Evolutionary conservation across 2,888 invertebrate species (phyloP).

Genomic region (Melieria omissa): DNA sequence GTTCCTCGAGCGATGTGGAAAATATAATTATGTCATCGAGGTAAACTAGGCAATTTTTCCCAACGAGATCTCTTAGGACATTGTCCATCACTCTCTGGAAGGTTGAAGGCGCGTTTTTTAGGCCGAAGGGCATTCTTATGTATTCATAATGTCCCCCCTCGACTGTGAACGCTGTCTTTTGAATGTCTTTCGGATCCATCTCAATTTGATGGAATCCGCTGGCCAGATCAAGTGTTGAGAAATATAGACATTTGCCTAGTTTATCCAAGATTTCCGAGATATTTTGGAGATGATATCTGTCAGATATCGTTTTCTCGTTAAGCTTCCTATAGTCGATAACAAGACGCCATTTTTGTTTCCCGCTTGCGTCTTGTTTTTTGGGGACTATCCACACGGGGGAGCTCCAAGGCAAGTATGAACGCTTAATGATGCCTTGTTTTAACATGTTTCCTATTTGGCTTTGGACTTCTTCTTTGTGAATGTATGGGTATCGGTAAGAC

Average conservation of each 20-base stretch:
- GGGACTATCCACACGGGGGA: background rate
- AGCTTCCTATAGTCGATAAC: conserved; percentile 3
- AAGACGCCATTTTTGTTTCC: background rate
- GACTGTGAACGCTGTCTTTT: conserved; percentile 1
- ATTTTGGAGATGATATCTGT: background rate
- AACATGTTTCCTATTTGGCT: conserved; percentile 45
- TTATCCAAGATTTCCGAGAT: conserved; percentile 3
- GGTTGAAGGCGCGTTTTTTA: conserved; percentile 5
- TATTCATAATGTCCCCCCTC: background rate
- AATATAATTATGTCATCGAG: background rate
- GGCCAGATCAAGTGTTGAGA: background rate
- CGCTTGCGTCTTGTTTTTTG: conserved; percentile 8
- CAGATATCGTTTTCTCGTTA: conserved; percentile 5
- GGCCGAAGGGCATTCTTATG: background rate
- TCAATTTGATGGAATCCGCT: background rate
- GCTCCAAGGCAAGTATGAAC: conserved; percentile 25
- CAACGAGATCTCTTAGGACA: background rate
- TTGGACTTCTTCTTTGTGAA: conserved; percentile 48
- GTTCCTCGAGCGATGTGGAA: background rate
- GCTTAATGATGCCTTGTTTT: conserved; percentile 28
- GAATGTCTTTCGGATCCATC: background rate
- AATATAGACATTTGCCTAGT: background rate
- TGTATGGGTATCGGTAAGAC: conserved; percentile 44
- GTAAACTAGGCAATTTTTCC: conserved; percentile 1
- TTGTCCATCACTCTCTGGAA: no score